These are phyloP conservation scores for Limnephilus auricula DNA, from an alignment of 2,888 invertebrate genomes.

Conservation along the genomic window DNA sequence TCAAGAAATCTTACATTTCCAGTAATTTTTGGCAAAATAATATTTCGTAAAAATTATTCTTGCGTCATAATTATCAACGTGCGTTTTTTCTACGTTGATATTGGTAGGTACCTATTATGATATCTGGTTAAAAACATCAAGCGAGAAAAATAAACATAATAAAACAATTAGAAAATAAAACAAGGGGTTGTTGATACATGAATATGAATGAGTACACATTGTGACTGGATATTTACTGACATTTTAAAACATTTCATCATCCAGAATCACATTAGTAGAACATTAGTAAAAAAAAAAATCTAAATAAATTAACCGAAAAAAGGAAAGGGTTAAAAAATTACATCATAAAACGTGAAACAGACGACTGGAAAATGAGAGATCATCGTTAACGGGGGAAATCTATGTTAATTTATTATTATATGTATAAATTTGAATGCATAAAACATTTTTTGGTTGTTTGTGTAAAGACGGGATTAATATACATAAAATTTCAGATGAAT, in stretches of 20 bases:
- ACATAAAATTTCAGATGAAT: too few relatives aligned
- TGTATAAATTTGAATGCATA: not conserved
- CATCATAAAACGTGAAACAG: not conserved
- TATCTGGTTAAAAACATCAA: not conserved
- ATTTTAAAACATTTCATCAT: not conserved
- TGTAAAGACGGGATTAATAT: not conserved
- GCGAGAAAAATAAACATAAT: conserved; percentile 19
- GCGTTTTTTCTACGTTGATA: not conserved
- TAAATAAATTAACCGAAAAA: not conserved
- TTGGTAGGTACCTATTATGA: not conserved
- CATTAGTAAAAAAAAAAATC: not conserved
- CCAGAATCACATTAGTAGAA: not conserved
- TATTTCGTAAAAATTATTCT: not conserved
- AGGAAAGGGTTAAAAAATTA: not conserved
- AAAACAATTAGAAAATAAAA: conserved; percentile 24
- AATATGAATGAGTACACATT: not conserved
- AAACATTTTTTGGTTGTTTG: not conserved
- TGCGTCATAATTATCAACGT: not conserved
- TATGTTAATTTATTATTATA: not conserved
- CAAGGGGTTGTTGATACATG: not conserved
- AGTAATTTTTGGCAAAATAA: too few relatives aligned
- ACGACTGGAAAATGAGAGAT: not conserved
- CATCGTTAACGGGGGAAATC: not conserved
- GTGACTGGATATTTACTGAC: not conserved
- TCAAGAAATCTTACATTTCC: too few relatives aligned